Conservation (phyloP, 2,888 invertebrate species). For the Pogonocherus hispidulus region DNA sequence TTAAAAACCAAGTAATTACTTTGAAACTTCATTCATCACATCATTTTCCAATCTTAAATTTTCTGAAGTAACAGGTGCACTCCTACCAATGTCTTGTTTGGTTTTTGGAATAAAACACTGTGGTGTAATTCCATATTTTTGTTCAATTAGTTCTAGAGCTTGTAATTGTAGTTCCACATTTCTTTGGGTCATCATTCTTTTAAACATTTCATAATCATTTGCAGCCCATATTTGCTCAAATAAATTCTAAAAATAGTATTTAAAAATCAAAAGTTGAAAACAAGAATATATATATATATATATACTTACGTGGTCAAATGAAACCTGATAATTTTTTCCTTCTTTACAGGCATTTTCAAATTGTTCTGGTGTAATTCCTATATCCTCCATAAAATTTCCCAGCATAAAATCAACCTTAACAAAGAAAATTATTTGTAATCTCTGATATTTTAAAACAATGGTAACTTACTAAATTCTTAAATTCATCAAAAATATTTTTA, state of each 20-base stretch:
- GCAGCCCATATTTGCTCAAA: constrained; percentile 92
- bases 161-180: constrained; percentile 93
- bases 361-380: constrained; percentile 89
- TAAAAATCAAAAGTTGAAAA: constrained; percentile 16
- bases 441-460: neutral
- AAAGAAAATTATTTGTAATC: neutral
- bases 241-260: constrained; percentile 67
- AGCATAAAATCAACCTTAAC: constrained; percentile 89
- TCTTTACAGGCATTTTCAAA: constrained; percentile 84
- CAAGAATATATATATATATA: neutral
- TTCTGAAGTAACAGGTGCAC: constrained; percentile 66
- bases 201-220: constrained; percentile 91
- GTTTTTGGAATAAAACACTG: constrained; percentile 73
- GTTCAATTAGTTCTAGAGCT: constrained; percentile 87
- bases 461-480: constrained; percentile 84
- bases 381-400: constrained; percentile 93
- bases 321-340: constrained; percentile 68
- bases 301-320: constrained; percentile 71
- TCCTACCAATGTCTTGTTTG: constrained; percentile 57
- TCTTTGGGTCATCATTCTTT: constrained; percentile 92
- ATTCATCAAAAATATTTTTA: constrained; percentile 84
- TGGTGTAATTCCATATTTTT: constrained; percentile 79
- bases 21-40: constrained; percentile 68
- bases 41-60: constrained; percentile 64
- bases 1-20: constrained; percentile 53